Conservation (phyloP, 2,113 vertebrate genomes). For the Megatriorchis doriae region DNA sequence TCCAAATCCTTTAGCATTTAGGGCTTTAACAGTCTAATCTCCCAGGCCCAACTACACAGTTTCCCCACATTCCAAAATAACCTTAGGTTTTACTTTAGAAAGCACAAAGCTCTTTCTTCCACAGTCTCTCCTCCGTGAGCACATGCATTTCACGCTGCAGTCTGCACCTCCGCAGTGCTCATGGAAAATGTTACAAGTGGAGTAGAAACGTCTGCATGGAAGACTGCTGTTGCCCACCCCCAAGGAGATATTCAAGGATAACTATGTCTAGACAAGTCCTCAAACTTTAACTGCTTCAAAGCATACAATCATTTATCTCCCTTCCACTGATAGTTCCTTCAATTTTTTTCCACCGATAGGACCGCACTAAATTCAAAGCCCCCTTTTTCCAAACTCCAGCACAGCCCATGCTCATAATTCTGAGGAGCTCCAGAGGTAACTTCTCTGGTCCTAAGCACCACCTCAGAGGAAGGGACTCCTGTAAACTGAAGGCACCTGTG, state of each 20-base stretch:
- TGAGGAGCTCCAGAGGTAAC: background rate
- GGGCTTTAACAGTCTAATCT: background rate
- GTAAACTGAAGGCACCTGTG: rapidly evolving
- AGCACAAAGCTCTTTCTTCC: background rate
- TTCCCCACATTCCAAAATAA: background rate
- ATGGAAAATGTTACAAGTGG: background rate
- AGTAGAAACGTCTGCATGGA: background rate
- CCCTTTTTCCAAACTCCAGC: background rate
- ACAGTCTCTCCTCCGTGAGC: background rate
- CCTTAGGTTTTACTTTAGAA: background rate
- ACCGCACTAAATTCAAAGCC: background rate
- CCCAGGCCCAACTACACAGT: background rate
- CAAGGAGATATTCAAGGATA: background rate
- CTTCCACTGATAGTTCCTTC: background rate
- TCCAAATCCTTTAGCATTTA: background rate
- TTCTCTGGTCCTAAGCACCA: background rate
- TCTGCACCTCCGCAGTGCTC: background rate
- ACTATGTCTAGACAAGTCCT: background rate
- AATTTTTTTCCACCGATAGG: background rate
- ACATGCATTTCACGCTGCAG: background rate
- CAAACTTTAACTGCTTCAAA: background rate
- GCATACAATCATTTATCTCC: background rate
- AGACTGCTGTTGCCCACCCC: background rate
- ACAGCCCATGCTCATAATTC: background rate
- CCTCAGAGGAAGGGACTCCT: background rate